These are phyloP conservation scores for Tenthredo mesomela DNA, from an alignment of 2,888 invertebrate species.

Conservation along the genomic window DNA sequence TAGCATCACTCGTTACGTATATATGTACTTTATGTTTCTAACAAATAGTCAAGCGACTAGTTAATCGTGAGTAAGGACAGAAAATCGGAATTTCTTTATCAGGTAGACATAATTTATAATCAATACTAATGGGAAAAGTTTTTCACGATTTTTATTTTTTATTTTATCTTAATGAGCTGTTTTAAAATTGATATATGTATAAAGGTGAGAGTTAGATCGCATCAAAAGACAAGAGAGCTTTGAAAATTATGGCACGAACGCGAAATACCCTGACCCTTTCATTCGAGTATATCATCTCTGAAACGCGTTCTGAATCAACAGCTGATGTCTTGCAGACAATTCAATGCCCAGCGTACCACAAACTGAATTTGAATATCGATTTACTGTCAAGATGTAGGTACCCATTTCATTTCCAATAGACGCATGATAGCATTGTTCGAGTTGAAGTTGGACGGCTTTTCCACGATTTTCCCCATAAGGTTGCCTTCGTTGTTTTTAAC, in stretches of 20 bases:
- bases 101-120: background rate
- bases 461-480: background rate
- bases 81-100: background rate
- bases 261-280: background rate
- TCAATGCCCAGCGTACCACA: constrained; percentile 16
- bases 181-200: background rate
- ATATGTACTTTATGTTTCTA: background rate
- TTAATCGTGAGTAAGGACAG: background rate
- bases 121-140: background rate
- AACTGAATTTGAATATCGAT: constrained; percentile 45
- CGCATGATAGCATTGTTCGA: constrained; percentile 37
- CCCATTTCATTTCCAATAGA: constrained; percentile 5
- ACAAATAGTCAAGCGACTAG: background rate
- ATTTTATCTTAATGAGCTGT: background rate
- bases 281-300: constrained; percentile 29
- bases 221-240: background rate
- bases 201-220: background rate
- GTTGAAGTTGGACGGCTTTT: constrained; percentile 30
- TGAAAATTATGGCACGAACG: background rate
- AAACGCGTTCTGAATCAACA: constrained; percentile 24
- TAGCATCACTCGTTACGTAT: background rate
- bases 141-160: background rate
- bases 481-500: background rate
- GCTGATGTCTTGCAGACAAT: constrained; percentile 29
- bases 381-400: constrained; percentile 31